A percentile compares a stretch with the other conserved stretches of the same genome.
Evolutionary conservation across 2,888 invertebrate genomes (phyloP).

Genomic region (Xestia c-nigrum): DNA sequence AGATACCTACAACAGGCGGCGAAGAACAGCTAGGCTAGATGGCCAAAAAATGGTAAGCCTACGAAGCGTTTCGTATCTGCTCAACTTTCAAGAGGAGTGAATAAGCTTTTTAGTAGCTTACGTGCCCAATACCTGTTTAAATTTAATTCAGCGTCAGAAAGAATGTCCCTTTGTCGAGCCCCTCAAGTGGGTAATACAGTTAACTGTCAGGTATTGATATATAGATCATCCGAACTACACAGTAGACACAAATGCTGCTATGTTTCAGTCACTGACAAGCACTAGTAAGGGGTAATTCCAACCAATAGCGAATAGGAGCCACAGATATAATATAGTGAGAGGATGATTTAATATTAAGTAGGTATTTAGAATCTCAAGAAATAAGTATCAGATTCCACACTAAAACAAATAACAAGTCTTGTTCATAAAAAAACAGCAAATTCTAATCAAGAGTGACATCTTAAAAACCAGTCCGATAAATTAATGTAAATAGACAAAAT

Average conservation of each 20-base stretch:
- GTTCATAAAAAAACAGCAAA: conserved; percentile 12
- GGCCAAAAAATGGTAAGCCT: neutral
- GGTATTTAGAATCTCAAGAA: neutral
- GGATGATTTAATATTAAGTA: neutral
- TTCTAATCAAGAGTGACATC: neutral
- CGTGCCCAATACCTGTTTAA: neutral
- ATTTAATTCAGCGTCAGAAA: neutral
- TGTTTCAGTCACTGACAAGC: neutral
- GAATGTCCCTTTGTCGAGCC: neutral
- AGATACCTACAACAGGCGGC: rapidly evolving
- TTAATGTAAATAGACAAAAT: conserved; percentile 30
- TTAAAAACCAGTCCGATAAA: conserved; percentile 26
- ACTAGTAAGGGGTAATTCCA: neutral
- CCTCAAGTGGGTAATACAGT: neutral
- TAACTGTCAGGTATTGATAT: neutral
- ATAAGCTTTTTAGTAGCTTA: neutral
- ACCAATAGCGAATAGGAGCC: neutral
- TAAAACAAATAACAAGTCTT: neutral
- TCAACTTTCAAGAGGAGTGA: neutral
- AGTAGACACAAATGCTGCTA: neutral
- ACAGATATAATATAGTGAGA: neutral
- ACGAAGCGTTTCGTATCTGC: neutral
- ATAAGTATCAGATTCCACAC: neutral
- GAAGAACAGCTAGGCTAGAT: neutral
- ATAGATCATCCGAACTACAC: neutral